These are phyloP conservation scores for Sipha maydis DNA, from an alignment of 2,888 invertebrate genomes.

Conservation along the genomic window DNA sequence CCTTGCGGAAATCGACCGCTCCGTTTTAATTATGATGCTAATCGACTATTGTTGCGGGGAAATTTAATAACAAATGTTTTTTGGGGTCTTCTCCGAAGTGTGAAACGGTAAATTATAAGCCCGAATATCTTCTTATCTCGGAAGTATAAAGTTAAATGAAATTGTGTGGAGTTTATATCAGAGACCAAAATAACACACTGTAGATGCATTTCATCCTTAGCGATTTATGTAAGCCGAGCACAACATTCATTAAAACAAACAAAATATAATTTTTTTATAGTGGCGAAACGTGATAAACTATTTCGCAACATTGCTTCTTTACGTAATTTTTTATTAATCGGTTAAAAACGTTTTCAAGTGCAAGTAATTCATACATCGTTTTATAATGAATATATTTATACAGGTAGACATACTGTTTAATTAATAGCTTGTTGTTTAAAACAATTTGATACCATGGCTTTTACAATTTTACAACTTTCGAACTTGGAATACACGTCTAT, in stretches of 20 bases:
- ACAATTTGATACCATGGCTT: no score
- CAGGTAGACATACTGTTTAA: no score
- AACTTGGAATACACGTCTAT: no score
- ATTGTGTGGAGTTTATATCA: background rate
- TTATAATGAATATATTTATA: no score
- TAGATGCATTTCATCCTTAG: background rate
- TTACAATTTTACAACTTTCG: no score
- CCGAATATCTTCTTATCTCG: background rate
- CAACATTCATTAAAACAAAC: background rate
- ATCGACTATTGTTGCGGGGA: background rate
- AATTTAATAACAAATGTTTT: background rate
- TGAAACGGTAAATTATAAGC: background rate
- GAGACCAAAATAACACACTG: background rate
- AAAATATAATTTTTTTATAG: background rate
- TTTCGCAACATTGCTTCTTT: no score
- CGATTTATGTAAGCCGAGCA: background rate
- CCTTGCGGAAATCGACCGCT: background rate
- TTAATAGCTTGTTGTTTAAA: no score
- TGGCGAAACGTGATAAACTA: background rate
- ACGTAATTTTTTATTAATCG: background rate
- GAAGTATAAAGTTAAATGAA: background rate
- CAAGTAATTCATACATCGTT: background rate
- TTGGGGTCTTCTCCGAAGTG: background rate
- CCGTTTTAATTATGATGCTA: background rate
- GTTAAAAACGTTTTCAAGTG: background rate